Conservation (phyloP, 2,797 vertebrate genomes). For the Premnoplex brunnescens region DNA sequence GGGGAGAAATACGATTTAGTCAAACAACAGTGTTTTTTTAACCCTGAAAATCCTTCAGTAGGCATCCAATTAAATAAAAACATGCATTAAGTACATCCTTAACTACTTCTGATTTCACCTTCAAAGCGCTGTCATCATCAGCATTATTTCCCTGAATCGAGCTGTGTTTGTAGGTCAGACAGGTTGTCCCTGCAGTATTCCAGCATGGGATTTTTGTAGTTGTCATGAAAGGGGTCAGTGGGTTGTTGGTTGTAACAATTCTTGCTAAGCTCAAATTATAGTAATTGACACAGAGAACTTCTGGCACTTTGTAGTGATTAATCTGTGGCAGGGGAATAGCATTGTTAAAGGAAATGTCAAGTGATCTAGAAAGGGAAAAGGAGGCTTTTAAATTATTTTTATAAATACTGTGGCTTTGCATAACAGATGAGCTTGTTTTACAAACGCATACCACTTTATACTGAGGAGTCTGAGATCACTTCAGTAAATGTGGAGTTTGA, state of each 20-base stretch:
- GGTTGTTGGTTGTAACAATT: not conserved
- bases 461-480: not conserved
- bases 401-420: not conserved
- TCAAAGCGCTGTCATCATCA: not conserved
- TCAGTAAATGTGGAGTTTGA: not conserved
- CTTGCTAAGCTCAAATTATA: not conserved
- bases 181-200: not conserved
- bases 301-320: not conserved
- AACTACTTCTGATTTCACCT: not conserved
- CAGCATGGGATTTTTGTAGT: not conserved
- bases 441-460: not conserved
- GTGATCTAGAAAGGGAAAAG: not conserved
- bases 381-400: not conserved
- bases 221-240: not conserved
- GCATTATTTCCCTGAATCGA: not conserved
- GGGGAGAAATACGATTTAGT: not conserved
- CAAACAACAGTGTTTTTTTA: not conserved
- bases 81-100: not conserved
- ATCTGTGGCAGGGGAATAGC: not conserved
- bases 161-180: not conserved
- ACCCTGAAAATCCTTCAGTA: not conserved
- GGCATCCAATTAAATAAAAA: not conserved
- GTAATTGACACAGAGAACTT: not conserved
- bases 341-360: not conserved
- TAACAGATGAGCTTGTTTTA: not conserved